A percentile compares a stretch with the other conserved stretches of the same genome.
Conservation (phyloP, 2,888 invertebrate genomes). For the Latrodectus hesperus region DNA sequence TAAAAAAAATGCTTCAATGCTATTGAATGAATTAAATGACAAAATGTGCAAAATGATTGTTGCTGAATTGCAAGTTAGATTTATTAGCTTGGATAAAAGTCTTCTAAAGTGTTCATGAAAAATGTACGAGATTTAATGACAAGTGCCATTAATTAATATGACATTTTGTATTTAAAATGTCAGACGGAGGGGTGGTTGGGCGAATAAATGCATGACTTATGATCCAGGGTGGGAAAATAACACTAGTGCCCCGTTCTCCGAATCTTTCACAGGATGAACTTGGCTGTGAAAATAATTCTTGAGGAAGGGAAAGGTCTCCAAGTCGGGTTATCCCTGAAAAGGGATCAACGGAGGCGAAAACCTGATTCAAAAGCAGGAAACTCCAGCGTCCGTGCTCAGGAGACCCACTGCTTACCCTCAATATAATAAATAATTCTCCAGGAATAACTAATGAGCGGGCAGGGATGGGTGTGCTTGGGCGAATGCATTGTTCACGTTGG, state of each 20-base stretch:
- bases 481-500: conserved; percentile 30
- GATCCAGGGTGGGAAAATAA: background rate
- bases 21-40: no score
- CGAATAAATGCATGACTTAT: background rate
- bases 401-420: conserved; percentile 9
- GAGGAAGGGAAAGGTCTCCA: background rate
- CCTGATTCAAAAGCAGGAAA: background rate
- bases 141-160: background rate
- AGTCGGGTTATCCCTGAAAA: background rate
- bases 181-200: background rate
- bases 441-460: conserved; percentile 50
- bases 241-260: background rate
- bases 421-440: conserved; percentile 44
- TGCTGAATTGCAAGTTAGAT: no score
- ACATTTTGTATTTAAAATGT: background rate
- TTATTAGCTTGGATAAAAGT: background rate
- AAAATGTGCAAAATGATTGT: no score
- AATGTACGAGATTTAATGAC: background rate
- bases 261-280: background rate
- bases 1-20: no score
- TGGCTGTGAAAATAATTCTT: background rate
- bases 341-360: background rate
- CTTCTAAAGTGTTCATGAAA: background rate
- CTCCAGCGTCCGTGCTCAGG: background rate
- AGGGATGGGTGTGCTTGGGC: conserved; percentile 2